Conservation (phyloP, 2,888 invertebrate species). For the Meiosimyza decipiens region DNA sequence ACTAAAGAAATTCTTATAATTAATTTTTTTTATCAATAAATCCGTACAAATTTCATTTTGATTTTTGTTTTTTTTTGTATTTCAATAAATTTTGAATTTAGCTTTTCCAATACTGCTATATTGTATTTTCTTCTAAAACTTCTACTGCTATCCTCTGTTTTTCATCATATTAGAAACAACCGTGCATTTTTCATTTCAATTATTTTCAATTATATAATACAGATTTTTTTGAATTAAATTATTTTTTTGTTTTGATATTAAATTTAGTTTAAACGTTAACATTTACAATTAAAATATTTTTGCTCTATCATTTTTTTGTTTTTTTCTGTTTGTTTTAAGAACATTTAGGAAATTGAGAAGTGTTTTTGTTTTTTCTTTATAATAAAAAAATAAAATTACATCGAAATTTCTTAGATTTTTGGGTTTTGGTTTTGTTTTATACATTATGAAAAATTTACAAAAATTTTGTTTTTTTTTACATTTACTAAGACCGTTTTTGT, state of each 20-base stretch:
- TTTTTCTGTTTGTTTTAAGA: not conserved
- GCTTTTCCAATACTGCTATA: constrained; percentile 16
- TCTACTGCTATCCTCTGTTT: constrained; percentile 8
- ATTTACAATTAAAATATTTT: not conserved
- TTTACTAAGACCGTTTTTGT: constrained; percentile 27
- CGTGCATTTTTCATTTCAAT: constrained; percentile 47
- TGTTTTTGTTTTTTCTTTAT: constrained; percentile 4
- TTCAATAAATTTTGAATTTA: constrained; percentile 12
- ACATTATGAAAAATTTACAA: constrained; percentile 42
- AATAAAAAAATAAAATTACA: constrained; percentile 16
- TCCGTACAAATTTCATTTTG: not conserved
- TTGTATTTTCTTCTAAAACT: not conserved
- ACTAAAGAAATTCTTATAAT: not conserved
- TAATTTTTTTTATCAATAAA: constrained; percentile 6
- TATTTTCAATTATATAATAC: constrained; percentile 36
- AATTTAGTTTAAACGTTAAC: constrained; percentile 12
- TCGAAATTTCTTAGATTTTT: constrained; percentile 24
- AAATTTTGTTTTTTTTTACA: constrained; percentile 36
- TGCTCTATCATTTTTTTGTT: not conserved
- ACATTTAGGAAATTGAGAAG: constrained; percentile 13
- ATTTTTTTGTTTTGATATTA: constrained; percentile 13
- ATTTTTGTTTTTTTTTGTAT: constrained; percentile 1
- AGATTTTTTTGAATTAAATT: constrained; percentile 5
- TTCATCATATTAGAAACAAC: constrained; percentile 44
- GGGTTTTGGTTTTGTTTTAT: constrained; percentile 35